These are phyloP conservation scores for Cercocebus atys DNA, from an alignment of 2,113 vertebrate species.

Conservation along the genomic window DNA sequence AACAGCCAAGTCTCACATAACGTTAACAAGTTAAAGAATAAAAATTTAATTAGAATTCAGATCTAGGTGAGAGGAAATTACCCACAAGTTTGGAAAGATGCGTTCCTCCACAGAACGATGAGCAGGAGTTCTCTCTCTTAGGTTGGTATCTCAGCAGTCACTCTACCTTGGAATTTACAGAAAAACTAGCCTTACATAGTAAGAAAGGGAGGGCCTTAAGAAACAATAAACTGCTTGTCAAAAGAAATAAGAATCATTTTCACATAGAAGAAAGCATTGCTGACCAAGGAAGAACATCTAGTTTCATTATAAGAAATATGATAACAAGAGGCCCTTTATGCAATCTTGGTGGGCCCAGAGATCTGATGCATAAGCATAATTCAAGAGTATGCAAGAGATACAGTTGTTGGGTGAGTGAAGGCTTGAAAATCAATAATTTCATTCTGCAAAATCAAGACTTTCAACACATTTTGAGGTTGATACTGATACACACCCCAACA, in stretches of 20 bases:
- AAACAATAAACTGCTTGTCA: constrained; percentile 33
- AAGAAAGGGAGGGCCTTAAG: not conserved
- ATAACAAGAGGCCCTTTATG: not conserved
- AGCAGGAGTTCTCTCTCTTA: not conserved
- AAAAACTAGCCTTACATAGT: constrained; percentile 7
- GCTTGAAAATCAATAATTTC: not conserved
- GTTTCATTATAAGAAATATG: constrained; percentile 2
- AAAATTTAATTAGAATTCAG: constrained; percentile 47
- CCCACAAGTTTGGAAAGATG: not conserved
- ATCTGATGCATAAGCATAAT: not conserved
- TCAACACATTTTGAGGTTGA: not conserved
- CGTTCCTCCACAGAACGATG: not conserved
- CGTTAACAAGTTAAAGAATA: not conserved
- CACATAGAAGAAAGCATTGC: not conserved
- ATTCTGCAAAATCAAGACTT: not conserved
- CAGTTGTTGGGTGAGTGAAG: not conserved
- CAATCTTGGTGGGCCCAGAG: not conserved
- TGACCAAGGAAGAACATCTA: constrained; percentile 15
- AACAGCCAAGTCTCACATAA: not conserved
- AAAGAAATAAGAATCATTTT: constrained; percentile 40
- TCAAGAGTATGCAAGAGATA: not conserved
- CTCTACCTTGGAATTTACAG: not conserved
- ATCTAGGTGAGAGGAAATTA: constrained; percentile 9
- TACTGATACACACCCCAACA: not conserved
- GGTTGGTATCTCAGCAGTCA: not conserved